phyloP scores from a whole-genome alignment of 2,888 invertebrate species.

The Cataglyphis livida region DNA sequence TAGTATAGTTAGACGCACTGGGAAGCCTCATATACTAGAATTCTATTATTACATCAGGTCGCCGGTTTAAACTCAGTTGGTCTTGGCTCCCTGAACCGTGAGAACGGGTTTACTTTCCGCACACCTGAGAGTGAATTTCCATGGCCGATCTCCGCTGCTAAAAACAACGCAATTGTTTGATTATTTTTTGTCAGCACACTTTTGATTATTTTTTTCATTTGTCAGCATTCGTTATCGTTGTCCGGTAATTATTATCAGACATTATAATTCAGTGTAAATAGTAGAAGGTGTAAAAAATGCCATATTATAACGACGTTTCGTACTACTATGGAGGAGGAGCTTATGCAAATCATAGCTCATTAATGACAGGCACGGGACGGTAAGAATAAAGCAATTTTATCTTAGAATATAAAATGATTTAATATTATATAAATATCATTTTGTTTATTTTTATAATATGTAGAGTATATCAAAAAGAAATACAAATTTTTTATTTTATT shows the following conservation, averaged over 20 bases:
- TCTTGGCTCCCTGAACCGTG: constrained; percentile 85
- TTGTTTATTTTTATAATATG: neutral
- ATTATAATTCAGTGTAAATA: constrained; percentile 5
- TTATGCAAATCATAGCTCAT: constrained; percentile 84
- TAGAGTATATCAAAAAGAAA: neutral
- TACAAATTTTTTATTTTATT: neutral
- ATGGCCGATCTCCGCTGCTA: constrained; percentile 37
- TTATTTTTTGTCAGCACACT: constrained; percentile 31
- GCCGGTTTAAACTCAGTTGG: constrained; percentile 85
- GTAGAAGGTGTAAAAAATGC: constrained; percentile 74
- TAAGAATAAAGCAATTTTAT: constrained; percentile 71
- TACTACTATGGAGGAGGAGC: constrained; percentile 82
- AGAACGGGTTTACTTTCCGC: constrained; percentile 79
- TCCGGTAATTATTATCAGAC: neutral
- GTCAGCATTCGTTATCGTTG: neutral
- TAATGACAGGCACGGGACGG: constrained; percentile 83
- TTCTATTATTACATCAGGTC: constrained; percentile 84
- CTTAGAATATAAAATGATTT: neutral
- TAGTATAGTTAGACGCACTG: constrained; percentile 82
- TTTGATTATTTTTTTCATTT: neutral
- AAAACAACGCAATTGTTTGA: constrained; percentile 42
- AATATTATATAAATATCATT: neutral
- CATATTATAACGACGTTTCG: constrained; percentile 83
- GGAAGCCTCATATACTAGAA: constrained; percentile 83
- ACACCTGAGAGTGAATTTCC: constrained; percentile 77